Conservation (phyloP, 1,140 invertebrate species). For the Drosophila insularis region DNA sequence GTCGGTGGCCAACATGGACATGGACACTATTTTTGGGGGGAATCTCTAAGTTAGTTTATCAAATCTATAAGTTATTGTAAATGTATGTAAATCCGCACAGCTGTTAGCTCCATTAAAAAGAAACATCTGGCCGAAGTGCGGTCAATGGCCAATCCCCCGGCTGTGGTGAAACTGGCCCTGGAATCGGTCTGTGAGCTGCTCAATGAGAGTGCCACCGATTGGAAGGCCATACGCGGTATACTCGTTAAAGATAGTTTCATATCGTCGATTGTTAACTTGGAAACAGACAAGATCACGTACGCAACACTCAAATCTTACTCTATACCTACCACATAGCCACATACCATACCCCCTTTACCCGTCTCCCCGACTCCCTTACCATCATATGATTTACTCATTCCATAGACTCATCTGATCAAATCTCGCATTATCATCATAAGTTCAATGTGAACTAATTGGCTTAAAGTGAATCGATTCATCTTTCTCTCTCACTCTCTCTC, state of each 20-base stretch:
- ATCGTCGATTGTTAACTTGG: conserved; percentile 98
- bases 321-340: conserved; percentile 53
- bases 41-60: conserved; percentile 24
- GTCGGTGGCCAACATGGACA: conserved; percentile 30
- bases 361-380: conserved; percentile 1
- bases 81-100: conserved; percentile 83
- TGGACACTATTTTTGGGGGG: neutral
- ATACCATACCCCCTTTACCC: too few species aligned
- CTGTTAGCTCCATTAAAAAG: conserved; percentile 98
- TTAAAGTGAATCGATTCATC: conserved; percentile 12
- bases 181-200: conserved; percentile 98
- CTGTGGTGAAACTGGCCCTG: conserved; percentile 95
- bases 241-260: conserved; percentile 99
- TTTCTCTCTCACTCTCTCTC: neutral
- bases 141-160: conserved; percentile 97
- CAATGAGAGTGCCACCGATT: conserved; percentile 92
- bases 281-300: conserved; percentile 96
- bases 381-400: conserved; percentile 71
- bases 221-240: conserved; percentile 96
- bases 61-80: conserved; percentile 34
- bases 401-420: conserved; percentile 10
- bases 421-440: neutral
- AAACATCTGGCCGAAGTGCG: conserved; percentile 97
- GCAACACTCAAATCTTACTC: conserved; percentile 83
- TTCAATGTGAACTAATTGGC: conserved; percentile 23